Evolutionary conservation across 2,797 vertebrate genomes (phyloP).

Genomic region (Pipistrellus nathusii): DNA sequence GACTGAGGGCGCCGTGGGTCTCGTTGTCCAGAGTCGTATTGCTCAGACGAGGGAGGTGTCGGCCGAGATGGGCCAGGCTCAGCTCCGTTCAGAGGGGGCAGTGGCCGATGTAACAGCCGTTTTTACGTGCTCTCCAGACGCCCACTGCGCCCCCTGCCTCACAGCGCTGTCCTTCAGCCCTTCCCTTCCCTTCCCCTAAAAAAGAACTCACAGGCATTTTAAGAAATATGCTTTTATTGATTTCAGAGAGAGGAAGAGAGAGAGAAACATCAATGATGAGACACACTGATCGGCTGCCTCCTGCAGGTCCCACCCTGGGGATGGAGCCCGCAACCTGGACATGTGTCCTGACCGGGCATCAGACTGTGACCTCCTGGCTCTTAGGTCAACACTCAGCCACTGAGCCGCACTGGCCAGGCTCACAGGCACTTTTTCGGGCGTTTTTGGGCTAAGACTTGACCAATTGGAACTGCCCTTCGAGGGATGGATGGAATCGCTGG

Average conservation of each 20-base stretch:
- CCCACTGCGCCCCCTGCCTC: no score
- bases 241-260: no score
- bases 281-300: no score
- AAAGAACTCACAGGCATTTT: neutral
- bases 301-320: no score
- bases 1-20: accelerated
- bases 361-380: no score
- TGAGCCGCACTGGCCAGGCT: no score
- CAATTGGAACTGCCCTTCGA: neutral
- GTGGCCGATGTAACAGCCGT: accelerated
- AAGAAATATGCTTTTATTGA: no score
- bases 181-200: no score
- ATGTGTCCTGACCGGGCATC: no score
- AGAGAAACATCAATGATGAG: no score
- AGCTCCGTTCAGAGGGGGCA: accelerated
- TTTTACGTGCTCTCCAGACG: accelerated
- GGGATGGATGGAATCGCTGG: neutral
- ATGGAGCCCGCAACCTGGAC: no score
- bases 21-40: accelerated
- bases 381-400: no score
- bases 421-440: neutral
- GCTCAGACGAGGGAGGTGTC: neutral
- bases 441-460: neutral
- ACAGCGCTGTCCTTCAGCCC: accelerated
- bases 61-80: accelerated